phyloP scores from a whole-genome alignment of 2,797 vertebrate genomes.

The Sebastes oblongus region DNA sequence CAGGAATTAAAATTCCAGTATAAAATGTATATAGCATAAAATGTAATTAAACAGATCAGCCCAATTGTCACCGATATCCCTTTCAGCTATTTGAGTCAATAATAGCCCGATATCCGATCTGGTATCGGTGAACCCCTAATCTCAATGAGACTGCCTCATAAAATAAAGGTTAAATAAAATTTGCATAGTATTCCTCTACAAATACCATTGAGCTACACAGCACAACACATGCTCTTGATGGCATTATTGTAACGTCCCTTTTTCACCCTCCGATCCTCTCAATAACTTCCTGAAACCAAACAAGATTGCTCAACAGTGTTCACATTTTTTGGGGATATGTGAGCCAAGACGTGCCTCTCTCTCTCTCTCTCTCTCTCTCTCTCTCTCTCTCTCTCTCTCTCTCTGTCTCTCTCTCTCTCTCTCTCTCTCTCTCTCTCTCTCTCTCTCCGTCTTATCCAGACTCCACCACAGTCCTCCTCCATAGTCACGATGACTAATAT shows the following conservation, averaged over 20 bases:
- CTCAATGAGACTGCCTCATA: no score
- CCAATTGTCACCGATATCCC: no score
- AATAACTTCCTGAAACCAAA: slow-evolving; percentile 22
- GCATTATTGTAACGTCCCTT: background rate
- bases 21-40: no score
- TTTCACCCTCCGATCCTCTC: background rate
- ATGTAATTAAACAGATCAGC: no score
- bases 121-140: no score
- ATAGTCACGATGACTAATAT: slow-evolving; percentile 67
- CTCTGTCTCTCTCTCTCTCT: background rate
- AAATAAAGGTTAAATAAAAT: no score
- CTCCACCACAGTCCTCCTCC: slow-evolving; percentile 39
- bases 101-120: no score
- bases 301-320: slow-evolving; percentile 45
- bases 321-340: slow-evolving; percentile 10
- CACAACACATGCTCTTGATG: background rate
- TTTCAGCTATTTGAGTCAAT: no score
- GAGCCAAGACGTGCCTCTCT: slow-evolving; percentile 32
- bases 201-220: background rate
- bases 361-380: background rate
- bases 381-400: background rate
- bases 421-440: background rate
- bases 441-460: background rate
- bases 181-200: background rate
- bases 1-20: no score